A percentile compares a stretch with the other conserved stretches of the same genome.
Evolutionary conservation across 2,113 vertebrate genomes (phyloP).

Genomic region (Gasterosteus nipponicus): DNA sequence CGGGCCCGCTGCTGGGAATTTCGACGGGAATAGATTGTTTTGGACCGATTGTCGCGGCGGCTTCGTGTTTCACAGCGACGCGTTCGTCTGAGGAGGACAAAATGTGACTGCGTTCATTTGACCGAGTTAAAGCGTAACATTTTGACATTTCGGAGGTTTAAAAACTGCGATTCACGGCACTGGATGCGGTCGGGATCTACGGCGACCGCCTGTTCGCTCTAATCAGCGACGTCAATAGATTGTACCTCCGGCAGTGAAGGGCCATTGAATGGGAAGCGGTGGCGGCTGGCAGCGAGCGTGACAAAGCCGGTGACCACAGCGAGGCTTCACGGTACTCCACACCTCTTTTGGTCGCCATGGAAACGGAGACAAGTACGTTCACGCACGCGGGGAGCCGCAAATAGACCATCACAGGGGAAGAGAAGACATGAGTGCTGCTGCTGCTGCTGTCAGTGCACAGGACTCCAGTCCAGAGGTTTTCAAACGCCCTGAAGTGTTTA

Average conservation of each 20-base stretch:
- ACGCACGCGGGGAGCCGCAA: conserved; percentile 40
- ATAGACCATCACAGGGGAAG: conserved; percentile 46
- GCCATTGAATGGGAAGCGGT: conserved; percentile 51
- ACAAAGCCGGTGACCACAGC: conserved; percentile 55
- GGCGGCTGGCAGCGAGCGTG: conserved; percentile 45
- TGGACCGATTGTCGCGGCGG: conserved; percentile 10
- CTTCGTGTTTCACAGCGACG: conserved; percentile 11
- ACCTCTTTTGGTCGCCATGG: conserved; percentile 71
- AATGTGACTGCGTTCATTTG: conserved; percentile 8
- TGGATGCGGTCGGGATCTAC: conserved; percentile 1
- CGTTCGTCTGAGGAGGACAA: conserved; percentile 6
- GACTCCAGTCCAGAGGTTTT: conserved; percentile 46
- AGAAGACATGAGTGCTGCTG: conserved; percentile 46
- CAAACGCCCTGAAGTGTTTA: conserved; percentile 42
- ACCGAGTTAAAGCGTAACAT: not conserved
- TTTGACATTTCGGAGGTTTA: conserved; percentile 13
- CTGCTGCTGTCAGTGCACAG: conserved; percentile 52
- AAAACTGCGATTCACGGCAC: not conserved
- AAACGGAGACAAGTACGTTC: conserved; percentile 61
- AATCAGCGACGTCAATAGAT: conserved; percentile 26
- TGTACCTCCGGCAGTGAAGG: conserved; percentile 27
- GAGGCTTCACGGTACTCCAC: conserved; percentile 55
- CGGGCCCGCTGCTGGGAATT: conserved; percentile 25
- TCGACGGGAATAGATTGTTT: conserved; percentile 5
- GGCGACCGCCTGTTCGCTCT: conserved; percentile 30